Base-by-base conservation (phyloP, 2,888 invertebrate genomes). In the Leptopilina myrica region DNA sequence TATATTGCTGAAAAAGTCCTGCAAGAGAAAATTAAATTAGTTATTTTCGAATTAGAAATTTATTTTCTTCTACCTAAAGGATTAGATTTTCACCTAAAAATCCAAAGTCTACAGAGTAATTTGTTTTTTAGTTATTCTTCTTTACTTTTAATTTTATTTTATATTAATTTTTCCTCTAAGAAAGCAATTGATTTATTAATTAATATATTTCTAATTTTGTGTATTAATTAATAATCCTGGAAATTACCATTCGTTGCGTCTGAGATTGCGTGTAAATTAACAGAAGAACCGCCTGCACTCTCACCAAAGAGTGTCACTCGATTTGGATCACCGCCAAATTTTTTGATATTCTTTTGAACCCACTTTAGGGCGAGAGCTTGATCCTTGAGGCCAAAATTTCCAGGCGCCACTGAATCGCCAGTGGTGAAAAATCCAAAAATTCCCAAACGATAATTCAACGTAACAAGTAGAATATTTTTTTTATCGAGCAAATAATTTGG, bases 391-490 rank as follows among this genome's bases (percentile, higher is more conserved):
- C 81, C 84, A 77, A 84, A 84, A 81, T 84, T 84, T 0, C 84
- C 84, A 0, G 83, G 56, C 0, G 87, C 88, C 2, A 81, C 76
- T 76, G 84, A 76, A 77, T 86, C 80, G 0, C 69, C 69, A 4
- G 26, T 53, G 4, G 69, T 49, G 79, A 49, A 2, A 76, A 76
- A 59, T 49, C 89, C 89, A 0, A 90, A 73, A 14, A 84, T 79
- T 5, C 86, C 84, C 7, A 90, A 62, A 66, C 90, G 83, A 77
- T 89, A 90, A 85, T 90, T 90, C n/a, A 90, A 69, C 5, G 89
- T 86, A 4, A 90, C 89, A 5, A 90, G 78, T 3, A 90, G 75
- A 11, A 89, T 66, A 46, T 89, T 85, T n/a, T n/a, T n/a, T 67
- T 86, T 85, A 20, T 82, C 82, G 6, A 90, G 8, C 6, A 90